Evolutionary conservation across 2,888 invertebrate species (phyloP), one percentile per base, ranked within the genome.

Genomic region (Hirtodrosophila duncani): DNA sequence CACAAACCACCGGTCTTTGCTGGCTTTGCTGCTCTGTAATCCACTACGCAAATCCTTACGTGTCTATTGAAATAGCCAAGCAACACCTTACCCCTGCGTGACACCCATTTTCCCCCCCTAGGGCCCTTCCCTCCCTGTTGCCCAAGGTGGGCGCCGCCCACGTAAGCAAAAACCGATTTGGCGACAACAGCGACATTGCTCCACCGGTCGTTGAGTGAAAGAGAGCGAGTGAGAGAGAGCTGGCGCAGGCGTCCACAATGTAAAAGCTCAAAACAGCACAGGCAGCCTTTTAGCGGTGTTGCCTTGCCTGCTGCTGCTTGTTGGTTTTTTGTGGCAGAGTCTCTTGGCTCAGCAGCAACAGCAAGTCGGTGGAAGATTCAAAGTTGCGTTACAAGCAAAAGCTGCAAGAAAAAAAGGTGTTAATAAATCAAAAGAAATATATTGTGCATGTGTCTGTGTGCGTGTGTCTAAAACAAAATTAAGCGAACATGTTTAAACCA

Each of bases 11-110:
- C 20, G 31, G 42, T 55, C 63, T 55, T 29, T 51, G 37, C 61
- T 62, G 61, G 56, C 20, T 60, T 53, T 61, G 30, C 24, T 45
- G 46, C 36, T 14, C 16, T 7, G 5, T 8, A 30, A 53, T 39
- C 11, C 48, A 45, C 80, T 67, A 80, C 70, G 81, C 65, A 70
- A 70, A 81, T 70, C 70, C 70, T 70, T 81, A 70, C 70, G 70
- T 70, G 70, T 80, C 78, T 78, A 68, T 59, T 72, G 65, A 72
- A 63, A 63, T 63, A 63, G 68, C 20, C 43, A 48, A 41, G 31
- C 37, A 34, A 24, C 9, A 21, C 17, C 45, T 16, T 20, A 7
- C 2, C 10, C 20, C 20, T 23, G 1, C 11, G 21, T 13, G 3
- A 4, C 3, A 3, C 43, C 9, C 33, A 10, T 9, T 10, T 20